Evolutionary conservation across 2,797 vertebrate species (phyloP), one percentile per base, ranked within the genome.

Genomic region (Peromyscus nudipes): DNA sequence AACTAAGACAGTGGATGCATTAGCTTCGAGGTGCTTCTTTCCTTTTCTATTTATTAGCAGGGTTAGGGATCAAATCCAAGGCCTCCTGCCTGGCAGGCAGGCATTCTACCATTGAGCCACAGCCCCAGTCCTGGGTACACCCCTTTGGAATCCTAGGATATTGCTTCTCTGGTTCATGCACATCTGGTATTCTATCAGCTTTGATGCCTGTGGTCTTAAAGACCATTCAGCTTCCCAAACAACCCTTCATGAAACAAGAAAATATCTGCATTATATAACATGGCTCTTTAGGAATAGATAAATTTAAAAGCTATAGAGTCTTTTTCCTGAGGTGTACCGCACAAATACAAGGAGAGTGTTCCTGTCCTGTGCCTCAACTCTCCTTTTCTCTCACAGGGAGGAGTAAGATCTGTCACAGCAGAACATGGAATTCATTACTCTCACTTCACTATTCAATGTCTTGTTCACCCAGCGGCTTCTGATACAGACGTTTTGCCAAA

Each of bases 171-270:
- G 64, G 64, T 57, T 82, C 21, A 27, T 60, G 37, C 19, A 69
- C 0, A 29, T 75, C 34, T 73, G 29, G 34, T 12, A 31, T 19
- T 83, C 34, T 46, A 62, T 49, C 27, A 86, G 40, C 60, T 81
- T 89, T 71, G 34, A 69, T 37, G 17, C 43, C 12, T 69, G 29
- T 37, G 13, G 34, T n/a, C 17, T 37, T 12, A 90, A 83, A 55
- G 21, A 29, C 80, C n/a, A 37, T 81, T 40, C 14, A 13, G 46
- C 29, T 62, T 88, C 75, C 34, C 75, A 64, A 43, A 65, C 37
- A 49, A 69, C 76, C 43, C n/a, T 76, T 25, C 77, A 67, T 2
- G 10, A 88, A 91, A 91, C 65, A 91, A 96, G 85, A 84, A 88
- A 85, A 71, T 34, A 60, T 11, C 43, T 73, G 40, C 43, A 43